Evolutionary conservation across 2,888 invertebrate genomes (phyloP), one percentile per base, ranked within the genome.

Genomic region (Thalpophila matura): DNA sequence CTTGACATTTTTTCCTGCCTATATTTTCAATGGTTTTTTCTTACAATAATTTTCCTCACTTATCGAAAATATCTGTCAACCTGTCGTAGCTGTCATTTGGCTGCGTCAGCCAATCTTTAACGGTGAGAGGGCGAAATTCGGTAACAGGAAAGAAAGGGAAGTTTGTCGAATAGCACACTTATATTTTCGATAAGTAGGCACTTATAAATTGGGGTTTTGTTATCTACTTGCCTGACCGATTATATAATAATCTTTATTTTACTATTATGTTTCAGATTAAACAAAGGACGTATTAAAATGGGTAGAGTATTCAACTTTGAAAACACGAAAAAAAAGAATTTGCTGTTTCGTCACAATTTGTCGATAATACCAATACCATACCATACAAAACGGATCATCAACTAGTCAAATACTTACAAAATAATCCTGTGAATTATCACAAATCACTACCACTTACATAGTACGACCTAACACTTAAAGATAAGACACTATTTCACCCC

Each of bases 51-150:
- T 64, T 67, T 42, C 57, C 29, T 35, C n/a, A 10, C 31, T 27
- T 38, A 50, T 59, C 45, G 38, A 29, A 27, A 40, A 67, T 57
- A 35, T 65, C 38, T 12, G 49, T 45, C n/a, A 27, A 68, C 31
- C 43, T 65, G 65, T 68, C 69, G 26, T 16, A 1, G n/a, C 27
- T 59, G 45, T 68, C 60, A 35, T 51, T 50, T 46, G 10, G 4
- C n/a, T 16, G 20, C 31, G 38, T 46, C 69, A 51, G 50, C 69
- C 45, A 69, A 60, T 69, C 65, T 46, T 31, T 16, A 35, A 14
- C 12, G 20, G n/a, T 22, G 29, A 45, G 35, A 7, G 24, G 5
- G n/a, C 24, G 12, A 22, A 68, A 60, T 59, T 38, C 50, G 22
- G 35, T 68, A 50, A 51, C 16, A 60, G 24, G 4, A 9, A 2